These are phyloP conservation scores for Rugalucina vietnamica DNA, from an alignment of 2,888 invertebrate species.

Conservation along the genomic window DNA sequence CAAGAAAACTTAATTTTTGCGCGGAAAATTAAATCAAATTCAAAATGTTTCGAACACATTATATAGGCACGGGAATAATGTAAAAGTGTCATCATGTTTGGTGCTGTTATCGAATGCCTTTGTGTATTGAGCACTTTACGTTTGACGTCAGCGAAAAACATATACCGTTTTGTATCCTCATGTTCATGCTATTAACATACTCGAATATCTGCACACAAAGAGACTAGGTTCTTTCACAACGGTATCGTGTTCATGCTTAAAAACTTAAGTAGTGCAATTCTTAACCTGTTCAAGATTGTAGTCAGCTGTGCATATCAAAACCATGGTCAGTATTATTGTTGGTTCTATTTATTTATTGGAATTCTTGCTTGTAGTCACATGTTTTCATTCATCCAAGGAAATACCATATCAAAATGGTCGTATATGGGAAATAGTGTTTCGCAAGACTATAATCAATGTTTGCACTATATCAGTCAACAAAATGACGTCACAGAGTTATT, in stretches of 20 bases:
- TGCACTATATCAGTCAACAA: constrained; percentile 69
- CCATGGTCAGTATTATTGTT: constrained; percentile 28
- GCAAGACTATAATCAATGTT: constrained; percentile 65
- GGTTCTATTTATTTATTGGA: constrained; percentile 42
- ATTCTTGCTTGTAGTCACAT: constrained; percentile 47
- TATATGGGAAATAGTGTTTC: constrained; percentile 54
- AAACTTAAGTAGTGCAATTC: constrained; percentile 49
- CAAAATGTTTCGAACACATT: too few relatives aligned
- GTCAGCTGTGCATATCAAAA: constrained; percentile 35
- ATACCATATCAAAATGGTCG: constrained; percentile 57
- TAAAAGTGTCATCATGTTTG: too few relatives aligned
- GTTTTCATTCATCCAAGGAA: constrained; percentile 13
- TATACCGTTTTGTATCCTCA: background rate
- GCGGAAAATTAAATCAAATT: too few relatives aligned
- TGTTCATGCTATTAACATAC: constrained; percentile 62
- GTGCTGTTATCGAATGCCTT: too few relatives aligned
- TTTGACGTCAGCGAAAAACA: too few relatives aligned
- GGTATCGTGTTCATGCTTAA: constrained; percentile 69
- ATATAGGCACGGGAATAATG: too few relatives aligned
- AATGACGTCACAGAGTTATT: constrained; percentile 75
- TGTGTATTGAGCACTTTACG: too few relatives aligned
- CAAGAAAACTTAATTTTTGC: too few relatives aligned
- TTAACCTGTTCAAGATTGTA: constrained; percentile 5
- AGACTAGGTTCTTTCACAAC: constrained; percentile 75
- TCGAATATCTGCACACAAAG: constrained; percentile 74